Conservation (phyloP, 2,888 invertebrate species). For the Diploptera punctata region DNA sequence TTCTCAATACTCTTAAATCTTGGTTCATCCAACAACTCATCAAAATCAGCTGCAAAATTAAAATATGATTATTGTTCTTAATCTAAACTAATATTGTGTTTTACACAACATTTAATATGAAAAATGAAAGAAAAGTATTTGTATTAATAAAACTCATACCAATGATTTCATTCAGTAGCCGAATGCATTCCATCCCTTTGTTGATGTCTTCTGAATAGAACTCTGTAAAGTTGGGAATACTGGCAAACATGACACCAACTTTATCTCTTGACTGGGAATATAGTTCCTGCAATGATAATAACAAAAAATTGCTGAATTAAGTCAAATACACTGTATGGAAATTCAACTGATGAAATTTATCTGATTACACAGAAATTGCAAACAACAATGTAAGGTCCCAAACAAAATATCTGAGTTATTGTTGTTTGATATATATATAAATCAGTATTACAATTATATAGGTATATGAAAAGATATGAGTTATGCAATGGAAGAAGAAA, state of each 20-base stretch:
- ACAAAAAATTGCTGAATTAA: too few relatives aligned
- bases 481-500: too few relatives aligned
- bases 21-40: slow-evolving; percentile 84
- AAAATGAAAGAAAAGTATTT: neutral
- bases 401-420: too few relatives aligned
- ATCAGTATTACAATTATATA: too few relatives aligned
- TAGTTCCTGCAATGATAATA: slow-evolving; percentile 73
- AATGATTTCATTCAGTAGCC: slow-evolving; percentile 97
- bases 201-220: slow-evolving; percentile 98
- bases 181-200: slow-evolving; percentile 97
- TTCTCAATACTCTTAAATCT: slow-evolving; percentile 90
- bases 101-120: neutral
- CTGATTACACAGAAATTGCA: too few relatives aligned
- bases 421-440: too few relatives aligned
- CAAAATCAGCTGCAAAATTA: slow-evolving; percentile 77
- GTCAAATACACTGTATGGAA: too few relatives aligned
- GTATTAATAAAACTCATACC: slow-evolving; percentile 71
- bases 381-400: too few relatives aligned
- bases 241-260: slow-evolving; percentile 96
- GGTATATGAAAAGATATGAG: too few relatives aligned
- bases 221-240: slow-evolving; percentile 96
- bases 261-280: slow-evolving; percentile 84
- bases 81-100: too few relatives aligned
- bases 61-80: too few relatives aligned
- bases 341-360: too few relatives aligned